Percentiles rank a stretch among this genome's conserved stretches.
phyloP scores from a whole-genome alignment of 1,140 invertebrate genomes.

The Meloidogyne exigua region DNA sequence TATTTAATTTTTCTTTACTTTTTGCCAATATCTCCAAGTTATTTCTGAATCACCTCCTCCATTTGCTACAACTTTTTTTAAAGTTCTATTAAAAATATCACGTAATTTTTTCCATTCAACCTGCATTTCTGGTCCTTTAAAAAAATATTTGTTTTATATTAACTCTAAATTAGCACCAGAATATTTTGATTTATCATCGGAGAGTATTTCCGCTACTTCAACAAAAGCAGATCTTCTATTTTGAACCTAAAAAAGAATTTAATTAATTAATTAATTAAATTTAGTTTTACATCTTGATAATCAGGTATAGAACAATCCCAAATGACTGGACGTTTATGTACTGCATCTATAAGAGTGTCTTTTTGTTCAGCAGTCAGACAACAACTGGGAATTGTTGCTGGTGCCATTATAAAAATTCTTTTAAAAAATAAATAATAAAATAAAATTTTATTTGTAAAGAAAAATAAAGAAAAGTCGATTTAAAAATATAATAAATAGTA shows the following conservation, averaged over 20 bases:
- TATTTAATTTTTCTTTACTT: constrained; percentile 1
- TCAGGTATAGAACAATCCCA: constrained; percentile 30
- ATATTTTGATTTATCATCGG: constrained; percentile 29
- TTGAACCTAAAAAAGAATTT: not conserved
- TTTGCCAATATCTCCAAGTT: constrained; percentile 41
- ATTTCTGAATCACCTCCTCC: constrained; percentile 24
- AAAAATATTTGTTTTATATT: not conserved
- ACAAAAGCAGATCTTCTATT: constrained; percentile 26
- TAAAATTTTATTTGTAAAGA: not conserved
- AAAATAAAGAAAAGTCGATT: not conserved
- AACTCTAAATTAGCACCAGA: not conserved
- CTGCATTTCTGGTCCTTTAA: constrained; percentile 38
- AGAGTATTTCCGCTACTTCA: constrained; percentile 35
- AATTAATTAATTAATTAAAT: not conserved
- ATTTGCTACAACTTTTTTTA: constrained; percentile 31
- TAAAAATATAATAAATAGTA: not conserved
- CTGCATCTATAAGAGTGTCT: constrained; percentile 36
- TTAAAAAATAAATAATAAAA: too few relatives aligned
- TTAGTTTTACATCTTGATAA: not conserved
- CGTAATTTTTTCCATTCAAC: constrained; percentile 42
- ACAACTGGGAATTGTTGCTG: constrained; percentile 34
- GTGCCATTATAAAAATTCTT: constrained; percentile 6
- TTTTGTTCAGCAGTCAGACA: constrained; percentile 42
- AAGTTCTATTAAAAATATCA: constrained; percentile 40
- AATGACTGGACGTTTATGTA: constrained; percentile 42